These are phyloP conservation scores for Catocala fraxini DNA, from an alignment of 2,888 invertebrate genomes.

Conservation along the genomic window DNA sequence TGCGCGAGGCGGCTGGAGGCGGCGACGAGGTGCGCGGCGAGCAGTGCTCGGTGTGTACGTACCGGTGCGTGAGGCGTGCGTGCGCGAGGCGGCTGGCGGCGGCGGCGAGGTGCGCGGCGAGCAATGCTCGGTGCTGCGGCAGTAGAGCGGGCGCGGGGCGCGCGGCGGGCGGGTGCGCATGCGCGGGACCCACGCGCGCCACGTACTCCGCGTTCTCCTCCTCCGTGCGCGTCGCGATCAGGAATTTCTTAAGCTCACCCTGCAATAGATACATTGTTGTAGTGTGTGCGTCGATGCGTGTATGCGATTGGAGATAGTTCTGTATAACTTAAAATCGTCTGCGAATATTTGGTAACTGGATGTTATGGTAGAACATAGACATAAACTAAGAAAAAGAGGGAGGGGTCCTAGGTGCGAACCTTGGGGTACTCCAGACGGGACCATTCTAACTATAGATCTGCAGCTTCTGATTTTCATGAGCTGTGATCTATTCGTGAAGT, in stretches of 20 bases:
- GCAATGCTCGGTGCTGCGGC: constrained; percentile 89
- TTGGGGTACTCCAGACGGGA: no score
- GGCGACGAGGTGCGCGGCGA: no score
- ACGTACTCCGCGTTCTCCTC: constrained; percentile 69
- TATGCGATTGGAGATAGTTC: no score
- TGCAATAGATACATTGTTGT: constrained; percentile 59
- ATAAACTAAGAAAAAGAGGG: no score
- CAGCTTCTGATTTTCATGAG: no score
- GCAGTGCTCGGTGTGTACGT: constrained; percentile 60
- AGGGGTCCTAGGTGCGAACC: no score
- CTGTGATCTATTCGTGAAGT: no score
- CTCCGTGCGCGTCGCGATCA: constrained; percentile 89
- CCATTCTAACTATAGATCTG: no score
- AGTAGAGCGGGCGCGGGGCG: constrained; percentile 85
- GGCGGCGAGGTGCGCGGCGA: constrained; percentile 92
- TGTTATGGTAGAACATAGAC: no score
- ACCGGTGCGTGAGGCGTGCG: constrained; percentile 29
- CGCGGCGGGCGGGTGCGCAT: constrained; percentile 41
- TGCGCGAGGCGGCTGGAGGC: constrained; percentile 62
- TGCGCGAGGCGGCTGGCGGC: constrained; percentile 78
- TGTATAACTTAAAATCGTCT: no score
- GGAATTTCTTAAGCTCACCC: constrained; percentile 97
- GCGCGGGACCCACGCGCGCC: constrained; percentile 58
- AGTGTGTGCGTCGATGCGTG: no score
- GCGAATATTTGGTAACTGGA: no score